These are phyloP conservation scores for Pipra filicauda DNA, from an alignment of 2,113 vertebrate genomes.

Conservation along the genomic window DNA sequence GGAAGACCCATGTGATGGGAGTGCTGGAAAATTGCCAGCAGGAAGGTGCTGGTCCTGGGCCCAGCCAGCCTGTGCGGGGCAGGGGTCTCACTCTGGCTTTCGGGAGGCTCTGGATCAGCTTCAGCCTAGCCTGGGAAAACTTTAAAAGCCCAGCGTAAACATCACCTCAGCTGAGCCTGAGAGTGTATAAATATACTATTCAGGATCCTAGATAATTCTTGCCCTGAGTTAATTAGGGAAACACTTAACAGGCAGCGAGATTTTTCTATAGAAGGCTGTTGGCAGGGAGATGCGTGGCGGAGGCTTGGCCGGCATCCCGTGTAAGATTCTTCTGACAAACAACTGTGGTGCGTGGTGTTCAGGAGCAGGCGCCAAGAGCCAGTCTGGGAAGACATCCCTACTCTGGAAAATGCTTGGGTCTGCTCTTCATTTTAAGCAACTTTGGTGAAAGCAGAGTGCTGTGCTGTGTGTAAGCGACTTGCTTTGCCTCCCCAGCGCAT, in stretches of 20 bases:
- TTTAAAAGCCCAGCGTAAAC: background rate
- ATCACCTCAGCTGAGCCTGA: background rate
- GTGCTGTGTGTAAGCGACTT: background rate
- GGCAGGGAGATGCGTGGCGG: slow-evolving; percentile 1
- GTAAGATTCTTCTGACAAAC: slow-evolving; percentile 25
- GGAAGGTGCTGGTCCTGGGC: background rate
- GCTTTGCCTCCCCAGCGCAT: slow-evolving; percentile 63
- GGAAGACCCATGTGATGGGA: background rate
- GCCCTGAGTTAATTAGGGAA: slow-evolving; percentile 53
- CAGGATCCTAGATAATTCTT: slow-evolving; percentile 27
- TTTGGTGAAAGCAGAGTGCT: background rate
- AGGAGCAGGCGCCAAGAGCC: background rate
- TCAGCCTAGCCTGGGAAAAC: background rate
- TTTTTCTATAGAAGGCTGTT: slow-evolving; percentile 63
- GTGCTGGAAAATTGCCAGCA: background rate
- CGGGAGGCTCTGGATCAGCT: background rate
- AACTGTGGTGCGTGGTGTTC: background rate
- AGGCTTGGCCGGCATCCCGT: background rate
- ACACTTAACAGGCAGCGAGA: slow-evolving; percentile 32
- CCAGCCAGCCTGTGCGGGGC: rapidly evolving
- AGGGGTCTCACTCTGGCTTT: background rate
- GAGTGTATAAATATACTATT: background rate
- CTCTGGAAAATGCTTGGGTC: background rate
- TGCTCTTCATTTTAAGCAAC: background rate
- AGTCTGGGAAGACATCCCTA: background rate